Base-by-base conservation (phyloP, 2,797 vertebrate genomes). In the Brotula barbata region DNA sequence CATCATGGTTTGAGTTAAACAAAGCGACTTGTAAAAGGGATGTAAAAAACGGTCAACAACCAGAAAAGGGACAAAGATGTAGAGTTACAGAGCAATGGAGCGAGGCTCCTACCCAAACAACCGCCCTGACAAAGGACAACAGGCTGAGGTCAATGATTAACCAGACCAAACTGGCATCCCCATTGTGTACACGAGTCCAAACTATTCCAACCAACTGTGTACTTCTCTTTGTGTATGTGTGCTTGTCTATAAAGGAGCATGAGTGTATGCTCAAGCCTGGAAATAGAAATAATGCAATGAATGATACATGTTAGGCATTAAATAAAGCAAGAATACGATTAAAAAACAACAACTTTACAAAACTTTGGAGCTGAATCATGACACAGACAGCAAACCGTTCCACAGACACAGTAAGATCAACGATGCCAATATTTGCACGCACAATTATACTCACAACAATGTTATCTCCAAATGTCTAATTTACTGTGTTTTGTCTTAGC, bases 71-170 rank as follows among this genome's bases (percentile, higher is more conserved):
- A 75, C 57, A 73, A 10, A 47, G 71, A 34, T 21, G 25, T n/a
- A 41, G 54, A 71, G 63, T 58, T 45, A 59, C 34, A 74, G 56
- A 66, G 50, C 14, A 33, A 72, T 41, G 39, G 54, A 71, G 64
- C 58, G 48, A 58, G 15, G 21, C 62, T 48, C 23, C 41, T 13
- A 37, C 50, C 22, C n/a, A 54, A 64, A 80, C 77, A 85, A 80
- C 71, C 67, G 57, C 48, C 44, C 65, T 65, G 48, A 80, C 37
- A 20, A 56, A 37, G 56, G 46, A 80, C 72, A 78, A 80, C 20
- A 69, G 64, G 56, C 51, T 9, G 40, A 59, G 70, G 79, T 83
- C 73, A 88, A 86, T 84, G 75, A 83, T 89, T 70, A 71, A 75
- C 80, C 42, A 68, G 50, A 11, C 64, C 66, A 65, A 37, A 64